A percentile compares a stretch with the other conserved stretches of the same genome.
These are phyloP conservation scores for Crypturellus undulatus DNA, from an alignment of 2,113 vertebrate species.

Conservation along the genomic window DNA sequence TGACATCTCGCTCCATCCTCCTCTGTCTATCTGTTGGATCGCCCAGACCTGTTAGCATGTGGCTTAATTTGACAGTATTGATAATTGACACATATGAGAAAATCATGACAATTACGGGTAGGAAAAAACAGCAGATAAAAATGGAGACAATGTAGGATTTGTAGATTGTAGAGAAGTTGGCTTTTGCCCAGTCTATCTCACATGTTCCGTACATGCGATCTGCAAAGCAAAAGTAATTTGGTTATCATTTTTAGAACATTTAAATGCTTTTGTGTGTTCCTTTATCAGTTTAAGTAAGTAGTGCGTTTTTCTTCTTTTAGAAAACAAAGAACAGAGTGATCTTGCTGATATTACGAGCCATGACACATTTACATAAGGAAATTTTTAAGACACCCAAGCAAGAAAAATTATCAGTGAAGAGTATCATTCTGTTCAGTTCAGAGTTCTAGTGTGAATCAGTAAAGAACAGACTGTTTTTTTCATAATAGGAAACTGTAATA, in stretches of 20 bases:
- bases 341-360: not conserved
- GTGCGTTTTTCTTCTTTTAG: not conserved
- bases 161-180: slow-evolving; percentile 88
- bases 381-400: not conserved
- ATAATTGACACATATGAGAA: slow-evolving; percentile 85
- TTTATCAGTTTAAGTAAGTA: not conserved
- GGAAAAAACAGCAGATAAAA: slow-evolving; percentile 87
- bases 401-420: not conserved
- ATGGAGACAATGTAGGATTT: slow-evolving; percentile 88
- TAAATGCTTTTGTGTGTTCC: not conserved
- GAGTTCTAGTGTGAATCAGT: not conserved
- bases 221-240: slow-evolving; percentile 41
- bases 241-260: not conserved
- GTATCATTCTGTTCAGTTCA: not conserved
- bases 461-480: not conserved
- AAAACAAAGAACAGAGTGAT: not conserved
- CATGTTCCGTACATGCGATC: slow-evolving; percentile 87
- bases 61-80: slow-evolving; percentile 87
- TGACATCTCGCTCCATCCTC: slow-evolving; percentile 83
- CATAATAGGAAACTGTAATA: not conserved
- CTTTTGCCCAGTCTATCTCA: slow-evolving; percentile 90
- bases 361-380: not conserved
- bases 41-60: slow-evolving; percentile 77
- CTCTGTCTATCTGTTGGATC: slow-evolving; percentile 82
- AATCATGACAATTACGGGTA: slow-evolving; percentile 83